Evolutionary conservation across 2,888 invertebrate genomes (phyloP), one percentile per base, ranked within the genome.

Genomic region (Apamea crenata): DNA sequence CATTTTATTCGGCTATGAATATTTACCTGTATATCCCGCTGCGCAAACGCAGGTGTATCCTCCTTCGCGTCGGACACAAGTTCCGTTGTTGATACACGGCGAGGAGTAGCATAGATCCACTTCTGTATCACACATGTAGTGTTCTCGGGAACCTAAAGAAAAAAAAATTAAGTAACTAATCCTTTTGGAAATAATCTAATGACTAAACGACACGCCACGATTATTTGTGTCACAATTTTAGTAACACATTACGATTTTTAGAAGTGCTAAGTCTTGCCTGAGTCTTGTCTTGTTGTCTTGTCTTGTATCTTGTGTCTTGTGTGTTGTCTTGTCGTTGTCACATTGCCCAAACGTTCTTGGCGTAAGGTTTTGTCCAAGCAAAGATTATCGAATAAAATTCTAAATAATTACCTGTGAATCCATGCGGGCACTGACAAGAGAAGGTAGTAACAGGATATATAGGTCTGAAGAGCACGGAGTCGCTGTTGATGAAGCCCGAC

Each of bases 61-160:
- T 2, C 99, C 98, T 95, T 99, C 99, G 7, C 98, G 97, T 0
- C 99, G 97, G 76, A 98, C 95, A 90, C 99, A 99, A 0, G 98
- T 98, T 0, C 99, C 99, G 69, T 98, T 98, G 93, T 99, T 98
- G 87, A 97, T 97, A 93, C 99, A 99, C 0, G 99, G 99, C 88
- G 98, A 99, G 0, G 99, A 99, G 94, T 99, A 99, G 93, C 99
- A 99, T 1, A 99, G 97, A 95, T 99, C 99, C 4, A 99, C 99
- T 95, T 99, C 99, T 0, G 99, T 99, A 92, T 99, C 99, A 92
- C 99, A 99, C 90, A 99, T 97, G 93, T 99, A 99, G 92, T 99
- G 98, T 89, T 99, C 99, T 85, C 98, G 97, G 82, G 98, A 98
- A 2, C 99, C 99, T 97, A 92, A 18, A 14, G 1, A 10, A 2